These are phyloP conservation scores for Neopelma chrysocephalum DNA, from an alignment of 2,797 vertebrate genomes.

Conservation along the genomic window DNA sequence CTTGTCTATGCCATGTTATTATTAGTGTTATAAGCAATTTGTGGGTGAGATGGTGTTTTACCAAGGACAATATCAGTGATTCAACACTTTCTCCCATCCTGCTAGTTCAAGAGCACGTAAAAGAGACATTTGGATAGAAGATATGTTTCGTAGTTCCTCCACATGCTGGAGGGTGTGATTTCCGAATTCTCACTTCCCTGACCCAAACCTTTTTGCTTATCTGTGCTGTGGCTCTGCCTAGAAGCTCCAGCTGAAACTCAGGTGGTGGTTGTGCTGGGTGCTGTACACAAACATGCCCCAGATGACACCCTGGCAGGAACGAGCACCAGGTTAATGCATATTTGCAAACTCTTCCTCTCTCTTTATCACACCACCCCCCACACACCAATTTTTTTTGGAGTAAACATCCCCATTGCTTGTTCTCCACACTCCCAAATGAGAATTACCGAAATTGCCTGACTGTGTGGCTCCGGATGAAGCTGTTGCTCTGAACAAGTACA, in stretches of 20 bases:
- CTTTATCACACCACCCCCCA: accelerated
- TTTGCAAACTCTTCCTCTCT: background rate
- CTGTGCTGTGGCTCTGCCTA: background rate
- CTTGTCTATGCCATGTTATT: conserved; percentile 24
- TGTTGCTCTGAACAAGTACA: conserved; percentile 50
- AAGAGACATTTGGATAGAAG: background rate
- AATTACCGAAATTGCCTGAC: background rate
- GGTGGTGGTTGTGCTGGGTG: background rate
- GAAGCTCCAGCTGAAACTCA: conserved; percentile 3
- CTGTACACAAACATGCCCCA: background rate
- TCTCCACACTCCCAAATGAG: background rate
- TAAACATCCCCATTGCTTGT: background rate
- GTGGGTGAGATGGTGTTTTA: conserved; percentile 42
- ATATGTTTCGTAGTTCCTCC: accelerated
- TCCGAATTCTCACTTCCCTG: background rate
- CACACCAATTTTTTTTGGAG: background rate
- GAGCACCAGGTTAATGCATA: background rate
- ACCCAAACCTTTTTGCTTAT: background rate
- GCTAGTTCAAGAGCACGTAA: background rate
- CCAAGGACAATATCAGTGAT: conserved; percentile 34
- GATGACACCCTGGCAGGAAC: background rate
- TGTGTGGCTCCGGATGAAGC: background rate
- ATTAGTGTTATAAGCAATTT: conserved; percentile 51
- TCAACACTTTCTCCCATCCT: conserved; percentile 34
- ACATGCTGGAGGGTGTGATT: background rate